phyloP scores from a whole-genome alignment of 64 coral and sea anemone species.

The Montipora efflorescens region DNA sequence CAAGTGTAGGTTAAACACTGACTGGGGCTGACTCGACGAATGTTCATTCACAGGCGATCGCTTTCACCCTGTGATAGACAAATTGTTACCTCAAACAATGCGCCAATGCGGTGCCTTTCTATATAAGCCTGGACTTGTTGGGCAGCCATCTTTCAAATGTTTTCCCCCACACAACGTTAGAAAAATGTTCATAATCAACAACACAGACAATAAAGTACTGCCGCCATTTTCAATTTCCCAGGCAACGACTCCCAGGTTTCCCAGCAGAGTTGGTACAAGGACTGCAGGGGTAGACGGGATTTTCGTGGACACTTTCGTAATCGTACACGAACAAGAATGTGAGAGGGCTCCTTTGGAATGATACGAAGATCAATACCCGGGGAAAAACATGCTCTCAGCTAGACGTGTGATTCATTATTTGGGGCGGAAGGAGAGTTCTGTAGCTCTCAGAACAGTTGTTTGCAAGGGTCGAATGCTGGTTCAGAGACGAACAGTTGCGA shows the following conservation, averaged over 20 bases:
- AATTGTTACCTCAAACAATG: slow-evolving; percentile 75
- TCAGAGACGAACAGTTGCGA: slow-evolving; percentile 36
- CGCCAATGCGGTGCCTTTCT: slow-evolving; percentile 78
- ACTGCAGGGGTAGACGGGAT: too few relatives aligned
- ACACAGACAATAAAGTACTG: neutral
- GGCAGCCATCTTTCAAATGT: slow-evolving; percentile 53
- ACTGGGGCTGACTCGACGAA: too few relatives aligned
- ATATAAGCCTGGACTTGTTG: slow-evolving; percentile 68
- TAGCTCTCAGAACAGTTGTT: slow-evolving; percentile 61
- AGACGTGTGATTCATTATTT: slow-evolving; percentile 52
- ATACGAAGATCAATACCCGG: neutral
- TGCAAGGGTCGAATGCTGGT: slow-evolving; percentile 49
- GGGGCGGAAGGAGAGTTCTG: slow-evolving; percentile 57
- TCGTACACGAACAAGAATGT: neutral
- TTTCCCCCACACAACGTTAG: neutral
- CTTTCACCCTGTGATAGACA: neutral
- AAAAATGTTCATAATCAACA: slow-evolving; percentile 1
- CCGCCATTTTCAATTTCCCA: slow-evolving; percentile 59
- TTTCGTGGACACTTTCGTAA: neutral
- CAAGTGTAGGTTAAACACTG: too few relatives aligned
- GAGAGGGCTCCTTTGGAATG: neutral
- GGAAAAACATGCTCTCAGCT: slow-evolving; percentile 75
- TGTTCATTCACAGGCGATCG: neutral
- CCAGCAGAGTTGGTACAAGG: neutral
- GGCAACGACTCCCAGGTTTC: slow-evolving; percentile 23